A percentile compares a stretch with the other conserved stretches of the same genome.
Conservation (phyloP, 23 tunicate genomes). For the Botrylloides violaceus region DNA sequence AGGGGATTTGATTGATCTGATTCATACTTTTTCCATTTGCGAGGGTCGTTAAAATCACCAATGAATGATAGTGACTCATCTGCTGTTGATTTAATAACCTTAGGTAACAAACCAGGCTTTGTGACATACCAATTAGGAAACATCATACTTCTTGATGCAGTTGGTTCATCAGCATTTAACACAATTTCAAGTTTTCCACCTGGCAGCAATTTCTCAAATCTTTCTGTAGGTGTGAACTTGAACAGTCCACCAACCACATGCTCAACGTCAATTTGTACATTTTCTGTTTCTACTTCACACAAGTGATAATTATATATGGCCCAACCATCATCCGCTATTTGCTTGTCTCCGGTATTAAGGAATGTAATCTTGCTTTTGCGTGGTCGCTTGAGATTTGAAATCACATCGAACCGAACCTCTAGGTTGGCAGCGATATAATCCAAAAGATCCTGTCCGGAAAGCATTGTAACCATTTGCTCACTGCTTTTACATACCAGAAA, state of each 20-base stretch:
- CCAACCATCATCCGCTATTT: slow-evolving; percentile 5
- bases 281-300: neutral
- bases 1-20: slow-evolving; percentile 38
- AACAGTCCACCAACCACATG: slow-evolving; percentile 22
- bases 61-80: slow-evolving; percentile 34
- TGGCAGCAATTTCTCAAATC: slow-evolving; percentile 5
- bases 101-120: slow-evolving; percentile 16
- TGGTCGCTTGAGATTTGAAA: neutral
- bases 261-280: neutral
- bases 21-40: slow-evolving; percentile 35
- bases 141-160: slow-evolving; percentile 26
- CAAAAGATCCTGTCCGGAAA: slow-evolving; percentile 9
- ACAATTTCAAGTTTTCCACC: slow-evolving; percentile 2
- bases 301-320: slow-evolving; percentile 3
- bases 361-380: slow-evolving; percentile 13
- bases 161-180: slow-evolving; percentile 16
- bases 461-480: too few relatives aligned
- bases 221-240: slow-evolving; percentile 5
- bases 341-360: neutral
- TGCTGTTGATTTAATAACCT: slow-evolving; percentile 33
- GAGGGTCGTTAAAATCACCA: slow-evolving; percentile 10
- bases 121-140: slow-evolving; percentile 67
- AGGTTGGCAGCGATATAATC: neutral
- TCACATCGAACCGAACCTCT: neutral
- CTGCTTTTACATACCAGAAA: too few relatives aligned